phyloP scores from a whole-genome alignment of 2,797 vertebrate genomes.

The Epinephelus malabaricus region DNA sequence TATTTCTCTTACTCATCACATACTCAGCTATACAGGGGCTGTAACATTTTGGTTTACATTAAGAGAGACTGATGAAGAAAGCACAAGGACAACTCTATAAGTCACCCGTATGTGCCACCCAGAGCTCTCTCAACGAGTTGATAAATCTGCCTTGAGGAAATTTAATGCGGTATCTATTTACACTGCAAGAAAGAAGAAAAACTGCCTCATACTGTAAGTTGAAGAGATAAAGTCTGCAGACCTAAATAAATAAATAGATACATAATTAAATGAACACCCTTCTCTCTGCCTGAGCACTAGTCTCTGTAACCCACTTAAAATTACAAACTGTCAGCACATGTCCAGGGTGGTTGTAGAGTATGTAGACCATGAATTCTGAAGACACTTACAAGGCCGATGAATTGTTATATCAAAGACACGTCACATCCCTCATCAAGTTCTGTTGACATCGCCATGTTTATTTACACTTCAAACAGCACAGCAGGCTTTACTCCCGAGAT shows the following conservation, averaged over 20 bases:
- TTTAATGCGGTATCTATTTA: constrained; percentile 18
- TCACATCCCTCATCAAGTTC: constrained; percentile 56
- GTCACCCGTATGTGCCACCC: neutral
- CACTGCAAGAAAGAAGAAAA: constrained; percentile 10
- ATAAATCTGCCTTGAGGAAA: constrained; percentile 25
- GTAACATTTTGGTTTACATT: constrained; percentile 2
- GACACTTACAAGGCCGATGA: constrained; percentile 60
- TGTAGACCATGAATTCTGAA: constrained; percentile 59
- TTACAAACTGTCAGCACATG: constrained; percentile 70
- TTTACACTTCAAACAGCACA: constrained; percentile 65
- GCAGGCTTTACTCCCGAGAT: constrained; percentile 47
- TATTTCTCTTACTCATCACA: constrained; percentile 3
- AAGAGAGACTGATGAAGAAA: constrained; percentile 20
- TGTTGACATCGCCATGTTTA: constrained; percentile 58
- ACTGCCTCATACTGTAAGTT: neutral
- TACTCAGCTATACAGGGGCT: neutral
- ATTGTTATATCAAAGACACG: constrained; percentile 63
- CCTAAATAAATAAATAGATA: constrained; percentile 42
- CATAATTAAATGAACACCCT: constrained; percentile 43
- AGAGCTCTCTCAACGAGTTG: constrained; percentile 24
- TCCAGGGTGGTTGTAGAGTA: constrained; percentile 52
- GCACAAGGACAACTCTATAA: constrained; percentile 10
- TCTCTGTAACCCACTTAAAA: constrained; percentile 62
- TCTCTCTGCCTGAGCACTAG: constrained; percentile 25
- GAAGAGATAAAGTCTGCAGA: constrained; percentile 19